Base-by-base conservation (phyloP, 2,888 invertebrate genomes). In the Athalia circularis region DNA sequence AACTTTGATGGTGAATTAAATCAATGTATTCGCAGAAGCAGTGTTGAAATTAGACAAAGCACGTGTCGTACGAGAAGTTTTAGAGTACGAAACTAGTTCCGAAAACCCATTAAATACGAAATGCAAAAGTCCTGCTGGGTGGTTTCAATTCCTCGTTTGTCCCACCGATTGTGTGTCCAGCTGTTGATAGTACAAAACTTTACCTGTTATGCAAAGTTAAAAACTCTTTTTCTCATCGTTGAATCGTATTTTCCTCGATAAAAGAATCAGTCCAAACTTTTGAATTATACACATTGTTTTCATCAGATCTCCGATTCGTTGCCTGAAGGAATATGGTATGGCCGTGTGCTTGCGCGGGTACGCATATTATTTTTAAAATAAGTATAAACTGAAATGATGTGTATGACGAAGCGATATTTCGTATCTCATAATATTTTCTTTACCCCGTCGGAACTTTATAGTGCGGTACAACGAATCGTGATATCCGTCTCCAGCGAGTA, bases 1-100 rank as follows among this genome's bases (percentile, higher is more conserved):
- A 59, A 72, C 57, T 72, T 47, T 52, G 68, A 72, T 72, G 62
- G 77, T 45, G 50, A 72, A 77, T 77, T 77, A 70, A 77, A 77
- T 61, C 57, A 68, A 59, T 52, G 50, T 50, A 62, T 70, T 77
- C 77, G 9, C 48, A 68, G 77, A 77, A 77, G 50, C 54, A n/a
- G 15, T 72, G 59, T 72, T 52, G 45, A 77, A 70, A 70, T 70
- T 67, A 48, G 45, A 65, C 65, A 29, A 67, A 57, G 48, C 57
- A 13, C 4, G 4, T 45, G 57, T 67, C 11, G 9, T 57, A 15
- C 67, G 8, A 9, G 11, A 57, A 77, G 47, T 57, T 67, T 47
- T 76, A 45, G 13, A 72, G n/a, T 4, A 4, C 4, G 2, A 52
- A 52, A 11, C 52, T 52, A 54, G n/a, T 9, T 54, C n/a, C 6